phyloP scores from a whole-genome alignment of 2,113 vertebrate species.

The Malurus elegans region DNA sequence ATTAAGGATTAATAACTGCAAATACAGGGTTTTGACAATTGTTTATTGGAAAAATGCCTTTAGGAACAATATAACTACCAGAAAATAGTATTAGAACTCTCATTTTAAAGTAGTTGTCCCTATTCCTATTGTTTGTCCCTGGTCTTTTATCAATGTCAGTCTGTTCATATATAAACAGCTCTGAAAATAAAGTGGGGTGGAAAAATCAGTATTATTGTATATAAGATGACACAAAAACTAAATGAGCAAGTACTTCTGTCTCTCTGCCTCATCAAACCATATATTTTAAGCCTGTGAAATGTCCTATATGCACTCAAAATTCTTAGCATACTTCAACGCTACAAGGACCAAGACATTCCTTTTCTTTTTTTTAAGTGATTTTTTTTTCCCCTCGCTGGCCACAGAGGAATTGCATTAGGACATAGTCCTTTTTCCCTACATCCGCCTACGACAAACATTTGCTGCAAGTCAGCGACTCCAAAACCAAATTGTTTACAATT shows the following conservation, averaged over 20 bases:
- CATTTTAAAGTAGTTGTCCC: background rate
- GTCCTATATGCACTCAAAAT: background rate
- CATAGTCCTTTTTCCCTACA: conserved; percentile 14
- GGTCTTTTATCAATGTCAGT: background rate
- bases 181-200: background rate
- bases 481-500: conserved; percentile 67
- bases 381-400: background rate
- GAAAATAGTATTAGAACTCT: background rate
- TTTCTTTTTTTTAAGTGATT: background rate
- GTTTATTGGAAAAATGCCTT: background rate
- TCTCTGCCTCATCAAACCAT: background rate
- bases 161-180: background rate
- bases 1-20: background rate
- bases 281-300: background rate
- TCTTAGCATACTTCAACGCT: background rate
- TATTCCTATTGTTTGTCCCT: background rate
- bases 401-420: conserved; percentile 42
- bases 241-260: background rate
- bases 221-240: background rate
- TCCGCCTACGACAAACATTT: conserved; percentile 54
- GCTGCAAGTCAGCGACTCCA: conserved; percentile 39
- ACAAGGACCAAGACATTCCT: background rate
- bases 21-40: background rate
- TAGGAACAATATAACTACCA: background rate
- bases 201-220: background rate